A percentile compares a stretch with the other conserved stretches of the same genome.
Conservation (phyloP, 1,140 invertebrate genomes). For the Asobara japonica region DNA sequence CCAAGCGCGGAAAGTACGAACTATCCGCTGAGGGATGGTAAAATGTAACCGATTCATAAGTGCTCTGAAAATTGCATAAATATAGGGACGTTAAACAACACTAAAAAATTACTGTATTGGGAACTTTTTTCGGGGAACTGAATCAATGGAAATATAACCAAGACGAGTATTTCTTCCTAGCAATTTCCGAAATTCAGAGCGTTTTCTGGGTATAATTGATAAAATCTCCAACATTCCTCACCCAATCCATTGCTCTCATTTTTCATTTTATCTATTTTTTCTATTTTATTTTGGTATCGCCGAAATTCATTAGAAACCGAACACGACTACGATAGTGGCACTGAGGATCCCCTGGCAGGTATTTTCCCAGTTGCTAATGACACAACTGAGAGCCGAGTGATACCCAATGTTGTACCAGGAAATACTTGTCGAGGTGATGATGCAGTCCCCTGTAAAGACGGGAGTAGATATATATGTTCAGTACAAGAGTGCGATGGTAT, state of each 20-base stretch:
- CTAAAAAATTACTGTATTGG: too few relatives aligned
- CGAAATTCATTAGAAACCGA: background rate
- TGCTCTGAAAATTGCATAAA: too few relatives aligned
- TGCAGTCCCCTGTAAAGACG: slow-evolving; percentile 58
- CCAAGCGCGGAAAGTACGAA: too few relatives aligned
- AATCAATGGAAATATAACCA: too few relatives aligned
- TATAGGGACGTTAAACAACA: too few relatives aligned
- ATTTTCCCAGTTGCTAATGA: background rate
- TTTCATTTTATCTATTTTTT: background rate
- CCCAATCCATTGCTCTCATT: background rate
- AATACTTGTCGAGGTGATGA: slow-evolving; percentile 64
- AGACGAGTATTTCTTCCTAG: too few relatives aligned
- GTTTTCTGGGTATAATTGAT: too few relatives aligned
- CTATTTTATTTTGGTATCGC: background rate
- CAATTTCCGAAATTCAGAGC: too few relatives aligned
- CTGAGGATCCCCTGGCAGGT: background rate
- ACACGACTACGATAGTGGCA: background rate
- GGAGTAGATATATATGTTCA: slow-evolving; percentile 58
- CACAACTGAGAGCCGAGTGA: background rate
- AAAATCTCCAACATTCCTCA: too few relatives aligned
- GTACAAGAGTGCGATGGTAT: slow-evolving; percentile 65
- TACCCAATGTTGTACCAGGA: background rate
- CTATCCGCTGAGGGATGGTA: too few relatives aligned
- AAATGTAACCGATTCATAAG: too few relatives aligned
- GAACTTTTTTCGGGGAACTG: too few relatives aligned